Evolutionary conservation across 2,888 invertebrate genomes (phyloP).

Genomic region (Diabrotica balteata): DNA sequence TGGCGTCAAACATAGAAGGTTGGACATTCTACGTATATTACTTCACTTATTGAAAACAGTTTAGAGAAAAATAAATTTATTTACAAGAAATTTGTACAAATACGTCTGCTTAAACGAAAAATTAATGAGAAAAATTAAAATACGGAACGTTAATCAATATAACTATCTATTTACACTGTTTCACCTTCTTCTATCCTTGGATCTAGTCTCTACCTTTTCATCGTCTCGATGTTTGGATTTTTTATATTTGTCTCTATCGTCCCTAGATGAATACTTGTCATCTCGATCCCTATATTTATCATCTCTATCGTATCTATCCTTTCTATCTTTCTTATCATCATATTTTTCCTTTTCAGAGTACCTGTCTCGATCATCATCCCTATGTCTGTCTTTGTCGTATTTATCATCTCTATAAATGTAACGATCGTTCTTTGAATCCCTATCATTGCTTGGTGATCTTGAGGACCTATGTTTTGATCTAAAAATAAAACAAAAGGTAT

Average conservation of each 20-base stretch:
- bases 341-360: conserved; percentile 47
- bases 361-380: conserved; percentile 48
- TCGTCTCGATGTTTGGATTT: conserved; percentile 50
- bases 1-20: too few relatives aligned
- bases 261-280: conserved; percentile 47
- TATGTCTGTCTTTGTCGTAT: conserved; percentile 49
- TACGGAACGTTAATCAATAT: too few relatives aligned
- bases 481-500: conserved; percentile 33
- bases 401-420: conserved; percentile 56
- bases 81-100: too few relatives aligned
- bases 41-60: too few relatives aligned
- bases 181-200: conserved; percentile 54
- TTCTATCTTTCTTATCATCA: conserved; percentile 52
- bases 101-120: too few relatives aligned
- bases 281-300: conserved; percentile 49
- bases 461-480: conserved; percentile 58
- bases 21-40: too few relatives aligned
- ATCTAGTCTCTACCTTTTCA: conserved; percentile 46
- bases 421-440: conserved; percentile 55
- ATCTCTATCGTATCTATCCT: conserved; percentile 51
- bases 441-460: conserved; percentile 58
- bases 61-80: too few relatives aligned
- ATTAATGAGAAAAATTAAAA: too few relatives aligned
- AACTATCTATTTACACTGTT: neutral
- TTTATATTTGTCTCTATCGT: conserved; percentile 47